Percentiles rank a stretch among this genome's conserved stretches.
Conservation (phyloP, 2,888 invertebrate species). For the Chrysomela aeneicollis region DNA sequence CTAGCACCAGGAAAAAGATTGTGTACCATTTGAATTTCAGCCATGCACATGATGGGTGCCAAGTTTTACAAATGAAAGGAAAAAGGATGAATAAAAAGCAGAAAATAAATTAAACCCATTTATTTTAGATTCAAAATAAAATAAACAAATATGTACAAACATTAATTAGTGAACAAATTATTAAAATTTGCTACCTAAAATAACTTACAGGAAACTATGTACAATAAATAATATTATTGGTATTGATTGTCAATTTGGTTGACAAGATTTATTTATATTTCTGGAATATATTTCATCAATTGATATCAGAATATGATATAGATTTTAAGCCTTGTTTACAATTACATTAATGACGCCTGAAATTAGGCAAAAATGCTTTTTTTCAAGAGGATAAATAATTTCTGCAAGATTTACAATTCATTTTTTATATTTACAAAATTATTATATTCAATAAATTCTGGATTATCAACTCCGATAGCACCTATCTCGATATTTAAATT, state of each 20-base stretch:
- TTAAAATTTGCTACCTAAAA: constrained; percentile 47
- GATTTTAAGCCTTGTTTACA: neutral
- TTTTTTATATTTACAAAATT: neutral
- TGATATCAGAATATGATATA: neutral
- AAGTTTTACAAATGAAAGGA: constrained; percentile 34
- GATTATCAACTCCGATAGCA: constrained; percentile 4
- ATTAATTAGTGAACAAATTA: constrained; percentile 49
- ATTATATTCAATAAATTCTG: neutral
- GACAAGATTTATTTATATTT: neutral
- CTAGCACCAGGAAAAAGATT: too few relatives aligned
- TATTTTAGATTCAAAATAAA: constrained; percentile 58
- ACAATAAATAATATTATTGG: constrained; percentile 43
- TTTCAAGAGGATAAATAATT: neutral
- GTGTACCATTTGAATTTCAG: too few relatives aligned
- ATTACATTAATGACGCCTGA: neutral
- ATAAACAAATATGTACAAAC: constrained; percentile 57
- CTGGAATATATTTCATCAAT: neutral
- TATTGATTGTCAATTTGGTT: constrained; percentile 5
- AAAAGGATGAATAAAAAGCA: constrained; percentile 52
- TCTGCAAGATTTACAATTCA: neutral
- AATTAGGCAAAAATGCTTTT: neutral
- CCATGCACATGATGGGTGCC: neutral
- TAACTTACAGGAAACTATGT: constrained; percentile 47
- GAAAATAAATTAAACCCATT: constrained; percentile 59
- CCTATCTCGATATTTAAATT: neutral